phyloP scores from a whole-genome alignment of 2,888 invertebrate genomes.

The Hemaris fuciformis region DNA sequence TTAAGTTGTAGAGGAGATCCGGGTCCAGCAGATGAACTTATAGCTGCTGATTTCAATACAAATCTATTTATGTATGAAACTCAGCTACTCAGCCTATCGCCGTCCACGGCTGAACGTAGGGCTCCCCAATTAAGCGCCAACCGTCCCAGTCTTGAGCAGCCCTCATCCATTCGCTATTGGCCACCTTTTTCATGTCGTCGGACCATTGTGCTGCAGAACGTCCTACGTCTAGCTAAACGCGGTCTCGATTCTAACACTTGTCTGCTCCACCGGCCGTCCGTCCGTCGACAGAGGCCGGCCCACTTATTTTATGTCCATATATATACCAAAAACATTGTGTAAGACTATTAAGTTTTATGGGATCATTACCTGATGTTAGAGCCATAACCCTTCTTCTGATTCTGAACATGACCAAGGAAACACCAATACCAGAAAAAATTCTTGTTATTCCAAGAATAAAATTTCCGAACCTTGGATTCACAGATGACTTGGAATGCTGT shows the following conservation, averaged over 20 bases:
- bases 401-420: conserved; percentile 44
- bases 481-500: conserved; percentile 44
- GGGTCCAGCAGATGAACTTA: too few species aligned
- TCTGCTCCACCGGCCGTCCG: not conserved
- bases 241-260: not conserved
- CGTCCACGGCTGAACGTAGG: not conserved
- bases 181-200: not conserved
- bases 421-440: conserved; percentile 33
- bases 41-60: too few species aligned
- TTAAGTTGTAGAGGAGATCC: too few species aligned
- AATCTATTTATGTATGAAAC: too few species aligned
- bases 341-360: too few species aligned
- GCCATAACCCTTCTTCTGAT: conserved; percentile 46
- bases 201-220: not conserved
- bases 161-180: not conserved
- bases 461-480: conserved; percentile 41
- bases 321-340: too few species aligned
- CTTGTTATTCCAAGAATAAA: conserved; percentile 42
- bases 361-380: conserved; percentile 45
- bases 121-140: not conserved
- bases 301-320: too few species aligned
- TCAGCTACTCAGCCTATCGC: too few species aligned
- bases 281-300: not conserved
- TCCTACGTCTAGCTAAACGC: not conserved
- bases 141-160: not conserved